phyloP scores from a whole-genome alignment of 2,113 vertebrate species.

The Datnioides undecimradiatus region DNA sequence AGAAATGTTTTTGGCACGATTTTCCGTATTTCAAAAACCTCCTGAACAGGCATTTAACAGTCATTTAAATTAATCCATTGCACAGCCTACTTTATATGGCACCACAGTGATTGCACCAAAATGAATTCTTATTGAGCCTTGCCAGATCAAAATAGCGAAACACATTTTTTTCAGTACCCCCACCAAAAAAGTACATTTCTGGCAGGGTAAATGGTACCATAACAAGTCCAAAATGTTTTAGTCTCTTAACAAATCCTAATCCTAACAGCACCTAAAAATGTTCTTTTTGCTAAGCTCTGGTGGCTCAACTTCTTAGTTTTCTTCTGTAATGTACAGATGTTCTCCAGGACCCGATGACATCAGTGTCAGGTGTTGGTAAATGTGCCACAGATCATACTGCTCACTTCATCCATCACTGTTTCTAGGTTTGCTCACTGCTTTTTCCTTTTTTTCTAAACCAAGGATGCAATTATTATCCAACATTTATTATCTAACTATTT shows the following conservation, averaged over 20 bases:
- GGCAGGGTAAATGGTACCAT: not conserved
- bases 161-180: not conserved
- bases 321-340: not conserved
- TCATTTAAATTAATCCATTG: constrained; percentile 10
- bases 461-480: not conserved
- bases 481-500: not conserved
- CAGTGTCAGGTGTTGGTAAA: not conserved
- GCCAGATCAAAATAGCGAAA: constrained; percentile 14
- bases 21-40: constrained; percentile 18
- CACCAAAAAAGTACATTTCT: not conserved
- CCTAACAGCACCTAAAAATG: not conserved
- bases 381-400: not conserved
- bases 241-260: not conserved
- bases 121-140: constrained; percentile 1
- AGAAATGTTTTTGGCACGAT: constrained; percentile 28
- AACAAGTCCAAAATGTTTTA: not conserved
- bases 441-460: not conserved
- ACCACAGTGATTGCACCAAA: constrained; percentile 26
- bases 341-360: not conserved
- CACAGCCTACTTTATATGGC: constrained; percentile 22
- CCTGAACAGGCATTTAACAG: constrained; percentile 3
- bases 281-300: not conserved
- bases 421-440: not conserved
- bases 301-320: not conserved
- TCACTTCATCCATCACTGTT: not conserved